Conservation (phyloP, 92 coral and sea anemone species). For the Muricea muricata region DNA sequence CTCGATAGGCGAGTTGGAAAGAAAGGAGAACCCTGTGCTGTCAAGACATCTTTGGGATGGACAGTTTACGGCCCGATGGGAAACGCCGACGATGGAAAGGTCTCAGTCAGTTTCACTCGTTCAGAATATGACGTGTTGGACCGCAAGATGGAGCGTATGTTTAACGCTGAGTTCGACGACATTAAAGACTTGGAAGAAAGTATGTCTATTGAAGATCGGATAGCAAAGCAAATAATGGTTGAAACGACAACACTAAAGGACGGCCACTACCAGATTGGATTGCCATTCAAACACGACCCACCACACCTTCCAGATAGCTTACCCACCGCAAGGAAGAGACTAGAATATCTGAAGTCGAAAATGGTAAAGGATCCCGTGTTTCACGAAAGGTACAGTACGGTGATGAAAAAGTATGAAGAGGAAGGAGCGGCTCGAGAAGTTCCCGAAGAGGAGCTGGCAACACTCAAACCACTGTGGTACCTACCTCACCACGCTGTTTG, state of each 20-base stretch:
- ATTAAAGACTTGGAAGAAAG: too few relatives aligned
- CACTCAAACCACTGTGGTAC: conserved; percentile 33
- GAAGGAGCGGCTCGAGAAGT: conserved; percentile 39
- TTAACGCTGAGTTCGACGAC: conserved; percentile 63
- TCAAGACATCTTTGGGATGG: conserved; percentile 68
- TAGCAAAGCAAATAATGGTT: conserved; percentile 65
- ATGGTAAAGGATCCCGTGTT: too few relatives aligned
- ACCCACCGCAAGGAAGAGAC: conserved; percentile 61
- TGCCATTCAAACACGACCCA: too few relatives aligned
- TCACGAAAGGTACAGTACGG: too few relatives aligned
- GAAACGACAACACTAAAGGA: too few relatives aligned
- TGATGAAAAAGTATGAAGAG: too few relatives aligned
- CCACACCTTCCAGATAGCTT: conserved; percentile 70
- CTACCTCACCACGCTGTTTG: too few relatives aligned
- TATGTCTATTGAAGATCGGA: conserved; percentile 70
- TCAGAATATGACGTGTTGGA: too few relatives aligned
- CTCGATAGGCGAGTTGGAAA: conserved; percentile 53
- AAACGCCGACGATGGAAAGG: conserved; percentile 1
- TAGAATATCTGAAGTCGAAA: too few relatives aligned
- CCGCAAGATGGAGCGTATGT: too few relatives aligned
- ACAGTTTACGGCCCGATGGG: conserved; percentile 69
- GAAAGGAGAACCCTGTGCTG: conserved; percentile 66
- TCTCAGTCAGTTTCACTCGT: too few relatives aligned
- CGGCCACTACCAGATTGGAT: too few relatives aligned
- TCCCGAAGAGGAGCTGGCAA: conserved; percentile 29